Base-by-base conservation (phyloP, 2,797 vertebrate species). In the Hozukius guyotensis region DNA sequence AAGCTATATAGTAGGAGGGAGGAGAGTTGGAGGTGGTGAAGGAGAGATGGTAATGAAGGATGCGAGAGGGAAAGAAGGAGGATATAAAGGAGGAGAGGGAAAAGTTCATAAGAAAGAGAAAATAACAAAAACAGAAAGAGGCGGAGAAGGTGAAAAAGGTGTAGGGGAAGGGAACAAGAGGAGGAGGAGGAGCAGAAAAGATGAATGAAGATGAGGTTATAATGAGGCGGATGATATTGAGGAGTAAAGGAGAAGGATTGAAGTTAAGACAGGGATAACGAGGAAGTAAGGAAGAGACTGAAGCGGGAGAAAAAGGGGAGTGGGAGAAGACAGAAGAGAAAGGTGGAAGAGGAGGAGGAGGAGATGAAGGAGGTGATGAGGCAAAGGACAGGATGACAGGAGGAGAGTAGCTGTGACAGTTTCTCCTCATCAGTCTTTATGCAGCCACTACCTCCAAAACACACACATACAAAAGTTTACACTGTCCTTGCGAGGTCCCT, bases 371-470 rank as follows among this genome's bases (percentile, higher is more conserved):
- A 29, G 8, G 29, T 46, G 34, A 10, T 34, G 34, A 60, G 18
- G 7, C 56, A 57, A 16, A 57, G 6, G 8, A 49, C 29, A 22
- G 2, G 29, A 53, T 1, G 29, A 46, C 4, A n/a, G 49, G 49
- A 53, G 20, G 49, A 18, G 7, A 65, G 49, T 20, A 25, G 22
- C 34, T 32, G 20, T 55, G 36, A 62, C 75, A 63, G 36, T 73
- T 32, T 52, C 49, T 24, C 22, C n/a, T 71, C 71, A 71, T 78
- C 75, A 55, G 55, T 63, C 70, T 83, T 42, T 38, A 34, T 62
- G 10, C 59, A n/a, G 36, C 56, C 60, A 34, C 18, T 24, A 62
- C 11, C 14, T 36, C 11, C 18, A 63, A 34, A 32, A 53, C 31
- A 66, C 61, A 59, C 49, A 27, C 36, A 66, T 13, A 38, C 16